Base-by-base conservation (phyloP, 2,113 vertebrate genomes). In the Ploceus nigricollis region DNA sequence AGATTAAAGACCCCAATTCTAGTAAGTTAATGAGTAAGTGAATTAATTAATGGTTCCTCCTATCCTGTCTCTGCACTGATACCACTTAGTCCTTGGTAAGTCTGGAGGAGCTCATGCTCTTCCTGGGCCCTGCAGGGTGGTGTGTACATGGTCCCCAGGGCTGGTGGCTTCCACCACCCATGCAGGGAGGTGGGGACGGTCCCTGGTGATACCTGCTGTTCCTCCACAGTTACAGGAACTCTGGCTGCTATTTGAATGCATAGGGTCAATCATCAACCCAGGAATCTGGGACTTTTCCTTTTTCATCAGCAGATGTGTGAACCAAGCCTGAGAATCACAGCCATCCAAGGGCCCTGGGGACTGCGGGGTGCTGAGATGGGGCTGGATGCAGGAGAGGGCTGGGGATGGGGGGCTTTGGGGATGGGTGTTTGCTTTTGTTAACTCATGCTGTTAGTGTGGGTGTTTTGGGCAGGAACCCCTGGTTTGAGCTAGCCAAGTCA, bases 11-110 rank as follows among this genome's bases (percentile, higher is more conserved):
- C 35, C 16, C 23, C 37, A 22, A 42, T 83, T 63, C 28, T 79
- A 76, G 68, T 50, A 85, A 93, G 89, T 90, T 96, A 97, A 94
- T 96, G 68, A 97, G 39, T 94, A 94, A 81, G 35, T 48, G 86
- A 89, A 94, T 95, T 86, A 93, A 93, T 94, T 86, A 90, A 92
- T 75, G 64, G 64, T 24, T 95, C 64, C 82, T 95, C 86, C 89
- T 92, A 92, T 87, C 24, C 68, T 88, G 18, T 80, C 66, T 89
- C 70, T 64, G 47, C 47, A 37, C 13, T 68, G 79, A 75, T 78
- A 54, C 25, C 0, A 0, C 24, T 68, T 77, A 65, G 60, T 83
- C 56, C 31, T 48, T 53, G 57, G 44, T 10, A 17, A 47, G 51
- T 47, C 48, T 81, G 65, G 60, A 82, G 72, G 51, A 75, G 30